Conservation (phyloP, 2,113 vertebrate genomes). For the Sander vitreus region DNA sequence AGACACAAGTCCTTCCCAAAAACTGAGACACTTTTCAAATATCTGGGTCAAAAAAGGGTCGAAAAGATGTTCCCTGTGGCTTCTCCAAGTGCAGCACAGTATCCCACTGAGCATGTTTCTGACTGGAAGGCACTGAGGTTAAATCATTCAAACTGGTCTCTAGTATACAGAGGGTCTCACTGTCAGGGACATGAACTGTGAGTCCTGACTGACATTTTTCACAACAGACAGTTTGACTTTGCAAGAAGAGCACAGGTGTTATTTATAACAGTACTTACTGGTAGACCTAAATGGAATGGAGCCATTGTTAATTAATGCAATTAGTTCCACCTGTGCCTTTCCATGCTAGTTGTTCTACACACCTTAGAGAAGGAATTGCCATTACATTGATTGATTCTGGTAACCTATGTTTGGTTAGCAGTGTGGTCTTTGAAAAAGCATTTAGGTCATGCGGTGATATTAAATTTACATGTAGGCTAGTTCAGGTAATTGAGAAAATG, state of each 20-base stretch:
- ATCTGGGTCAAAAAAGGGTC: background rate
- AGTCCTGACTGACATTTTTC: background rate
- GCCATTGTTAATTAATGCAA: background rate
- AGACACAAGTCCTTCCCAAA: background rate
- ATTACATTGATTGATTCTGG: background rate
- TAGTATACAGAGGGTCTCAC: background rate
- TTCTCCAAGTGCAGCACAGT: background rate
- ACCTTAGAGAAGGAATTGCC: background rate
- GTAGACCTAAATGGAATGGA: background rate
- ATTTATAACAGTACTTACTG: background rate
- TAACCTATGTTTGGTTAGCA: background rate
- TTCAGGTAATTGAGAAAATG: too few species aligned
- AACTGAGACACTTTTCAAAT: background rate
- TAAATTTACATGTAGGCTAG: background rate
- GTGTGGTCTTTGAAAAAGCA: background rate
- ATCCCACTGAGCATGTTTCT: background rate
- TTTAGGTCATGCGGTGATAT: background rate
- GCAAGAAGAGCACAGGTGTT: background rate
- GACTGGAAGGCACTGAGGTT: background rate
- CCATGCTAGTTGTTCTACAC: background rate
- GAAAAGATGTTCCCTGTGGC: background rate
- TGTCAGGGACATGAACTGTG: background rate
- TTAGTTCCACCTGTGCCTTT: background rate
- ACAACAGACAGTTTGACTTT: background rate
- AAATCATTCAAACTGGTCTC: slow-evolving; percentile 4